phyloP scores from a whole-genome alignment of 2,113 vertebrate genomes.

The Lepisosteus oculatus region DNA sequence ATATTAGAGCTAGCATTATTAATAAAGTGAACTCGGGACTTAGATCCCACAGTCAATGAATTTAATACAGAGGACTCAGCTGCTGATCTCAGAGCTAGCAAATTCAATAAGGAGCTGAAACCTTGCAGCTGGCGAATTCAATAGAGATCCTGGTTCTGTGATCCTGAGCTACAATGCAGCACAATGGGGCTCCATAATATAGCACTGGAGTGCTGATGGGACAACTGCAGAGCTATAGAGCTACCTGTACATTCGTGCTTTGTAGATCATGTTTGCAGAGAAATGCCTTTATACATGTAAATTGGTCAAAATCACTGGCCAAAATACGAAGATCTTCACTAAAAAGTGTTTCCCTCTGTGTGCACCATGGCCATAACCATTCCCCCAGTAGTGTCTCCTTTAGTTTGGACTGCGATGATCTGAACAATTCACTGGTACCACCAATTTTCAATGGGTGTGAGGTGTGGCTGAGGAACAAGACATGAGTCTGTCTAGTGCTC shows the following conservation, averaged over 20 bases:
- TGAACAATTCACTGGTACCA: no score
- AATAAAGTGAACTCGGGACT: conserved; percentile 14
- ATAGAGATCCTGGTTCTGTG: neutral
- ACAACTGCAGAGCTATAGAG: neutral
- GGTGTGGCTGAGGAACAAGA: no score
- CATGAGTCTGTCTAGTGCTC: no score
- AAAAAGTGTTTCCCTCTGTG: no score
- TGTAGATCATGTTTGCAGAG: no score
- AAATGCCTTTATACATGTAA: no score
- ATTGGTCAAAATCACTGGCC: no score
- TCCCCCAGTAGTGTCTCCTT: no score
- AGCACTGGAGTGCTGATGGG: neutral
- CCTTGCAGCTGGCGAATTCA: conserved; percentile 16
- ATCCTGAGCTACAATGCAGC: neutral
- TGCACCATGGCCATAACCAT: no score
- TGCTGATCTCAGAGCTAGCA: conserved; percentile 14
- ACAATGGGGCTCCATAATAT: neutral
- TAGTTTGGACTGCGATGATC: no score
- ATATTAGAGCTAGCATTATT: conserved; percentile 16
- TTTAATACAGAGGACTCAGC: conserved; percentile 19
- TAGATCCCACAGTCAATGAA: conserved; percentile 15
- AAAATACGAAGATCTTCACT: no score
- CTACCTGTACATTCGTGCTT: neutral
- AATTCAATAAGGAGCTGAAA: conserved; percentile 21
- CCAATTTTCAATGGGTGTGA: no score